These are phyloP conservation scores for Eumeta japonica DNA, from an alignment of 1,140 invertebrate genomes.

Conservation along the genomic window DNA sequence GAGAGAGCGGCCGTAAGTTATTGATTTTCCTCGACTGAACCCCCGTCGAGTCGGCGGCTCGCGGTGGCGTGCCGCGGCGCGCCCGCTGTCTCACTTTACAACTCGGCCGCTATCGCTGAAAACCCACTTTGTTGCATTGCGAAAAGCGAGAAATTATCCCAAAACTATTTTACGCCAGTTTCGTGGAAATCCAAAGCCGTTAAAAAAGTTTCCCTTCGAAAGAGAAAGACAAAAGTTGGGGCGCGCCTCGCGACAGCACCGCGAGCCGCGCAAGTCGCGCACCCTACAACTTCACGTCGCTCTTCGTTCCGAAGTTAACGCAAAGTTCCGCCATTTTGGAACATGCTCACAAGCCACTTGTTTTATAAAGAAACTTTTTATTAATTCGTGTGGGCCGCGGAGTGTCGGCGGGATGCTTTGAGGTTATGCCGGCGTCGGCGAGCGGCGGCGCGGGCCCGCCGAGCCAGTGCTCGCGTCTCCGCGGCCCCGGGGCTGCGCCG, in stretches of 20 bases:
- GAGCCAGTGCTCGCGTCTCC: conserved; percentile 1
- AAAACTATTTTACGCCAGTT: too few species aligned
- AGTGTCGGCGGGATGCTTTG: conserved; percentile 58
- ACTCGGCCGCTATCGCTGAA: conserved; percentile 20
- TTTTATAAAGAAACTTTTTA: conserved; percentile 63
- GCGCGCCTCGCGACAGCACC: conserved; percentile 37
- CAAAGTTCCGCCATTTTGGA: conserved; percentile 61
- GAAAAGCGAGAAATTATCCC: too few species aligned
- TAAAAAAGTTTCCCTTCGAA: conserved; percentile 27
- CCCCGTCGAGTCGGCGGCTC: conserved; percentile 50
- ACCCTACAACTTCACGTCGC: conserved; percentile 54
- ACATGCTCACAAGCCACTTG: conserved; percentile 61
- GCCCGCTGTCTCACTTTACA: conserved; percentile 17
- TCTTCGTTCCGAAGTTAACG: conserved; percentile 59
- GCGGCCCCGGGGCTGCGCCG: too few species aligned
- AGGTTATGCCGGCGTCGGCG: conserved; percentile 48
- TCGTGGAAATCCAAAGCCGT: too few species aligned
- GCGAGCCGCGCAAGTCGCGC: conserved; percentile 36
- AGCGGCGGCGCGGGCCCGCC: too few species aligned
- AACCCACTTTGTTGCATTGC: too few species aligned
- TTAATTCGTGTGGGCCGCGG: conserved; percentile 59
- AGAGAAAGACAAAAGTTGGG: conserved; percentile 46
- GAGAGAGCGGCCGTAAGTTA: conserved; percentile 58
- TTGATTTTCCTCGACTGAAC: conserved; percentile 59
- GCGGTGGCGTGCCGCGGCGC: conserved; percentile 29